Base-by-base conservation (phyloP, 2,797 vertebrate species). In the Austrolebias charrua region DNA sequence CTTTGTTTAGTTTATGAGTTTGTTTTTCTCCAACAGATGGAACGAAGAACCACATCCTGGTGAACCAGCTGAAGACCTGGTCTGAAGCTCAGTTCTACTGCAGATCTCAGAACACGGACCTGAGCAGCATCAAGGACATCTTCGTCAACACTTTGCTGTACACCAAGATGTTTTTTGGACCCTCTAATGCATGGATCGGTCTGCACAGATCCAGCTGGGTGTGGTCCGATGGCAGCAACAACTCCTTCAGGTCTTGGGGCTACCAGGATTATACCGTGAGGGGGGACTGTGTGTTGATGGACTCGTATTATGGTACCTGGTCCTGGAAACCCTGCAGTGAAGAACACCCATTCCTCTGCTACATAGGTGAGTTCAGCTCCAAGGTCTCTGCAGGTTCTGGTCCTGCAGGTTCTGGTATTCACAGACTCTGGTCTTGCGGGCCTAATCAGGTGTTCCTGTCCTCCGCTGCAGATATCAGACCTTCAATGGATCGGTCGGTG, bases 201-300 rank as follows among this genome's bases (percentile, higher is more conserved):
- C 24, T 82, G 52, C 12, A 43, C 31, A 53, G 38, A 28, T 0
- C 11, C 0, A 0, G 0, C 0, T 70, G 60, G 68, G 2, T 0
- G 7, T 79, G 77, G 74, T 77, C 80, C 0, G 69, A 80, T 4
- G 1, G 1, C 10, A 69, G 19, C 24, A 1, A 0, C 12, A 0
- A 13, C 43, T 1, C 60, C 55, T 76, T 19, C 58, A 24, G 10
- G 8, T 0, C 0, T 0, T 70, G 33, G 53, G 31, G 0, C 0
- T 0, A 0, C 0, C 0, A 8, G 0, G 2, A 19, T 2, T 3
- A 44, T 0, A 8, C 0, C 0, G 0, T 5, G 5, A 3, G 0
- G 0, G 3, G 1, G 1, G 1, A 19, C 6, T 77, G 80, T n/a
- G 62, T 24, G 13, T 1, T 5, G n/a, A 29, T 68, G 1, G 7